Conservation (phyloP, 2,797 vertebrate genomes). For the Manis pentadactyla region DNA sequence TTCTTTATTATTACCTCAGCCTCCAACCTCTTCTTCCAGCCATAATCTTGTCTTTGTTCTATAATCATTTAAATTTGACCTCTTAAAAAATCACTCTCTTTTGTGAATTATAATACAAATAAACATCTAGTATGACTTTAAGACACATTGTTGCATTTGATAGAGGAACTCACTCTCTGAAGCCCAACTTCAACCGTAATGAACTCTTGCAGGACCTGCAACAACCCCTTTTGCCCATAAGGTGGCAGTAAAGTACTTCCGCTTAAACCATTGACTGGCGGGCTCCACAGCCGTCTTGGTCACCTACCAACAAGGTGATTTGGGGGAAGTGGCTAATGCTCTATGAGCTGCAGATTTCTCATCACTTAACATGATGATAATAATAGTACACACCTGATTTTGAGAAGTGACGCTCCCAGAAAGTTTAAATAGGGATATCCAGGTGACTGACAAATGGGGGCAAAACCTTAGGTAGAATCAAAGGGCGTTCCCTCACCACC, state of each 20-base stretch:
- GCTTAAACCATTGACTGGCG: not conserved
- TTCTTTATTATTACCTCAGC: not conserved
- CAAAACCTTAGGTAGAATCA: not conserved
- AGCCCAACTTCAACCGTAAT: not conserved
- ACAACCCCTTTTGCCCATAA: not conserved
- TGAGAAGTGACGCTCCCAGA: not conserved
- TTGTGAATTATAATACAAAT: not conserved
- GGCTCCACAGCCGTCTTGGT: fast-evolving
- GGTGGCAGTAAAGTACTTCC: slow-evolving; percentile 47
- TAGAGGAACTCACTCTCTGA: not conserved
- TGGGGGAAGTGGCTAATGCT: not conserved
- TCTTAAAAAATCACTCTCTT: not conserved
- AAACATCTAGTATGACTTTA: not conserved
- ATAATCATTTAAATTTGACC: not conserved
- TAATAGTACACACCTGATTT: not conserved
- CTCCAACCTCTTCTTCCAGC: not conserved
- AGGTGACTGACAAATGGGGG: not conserved
- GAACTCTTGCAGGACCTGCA: not conserved
- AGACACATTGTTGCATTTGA: not conserved
- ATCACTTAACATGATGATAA: not conserved
- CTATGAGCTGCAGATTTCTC: not conserved
- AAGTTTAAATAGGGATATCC: not conserved
- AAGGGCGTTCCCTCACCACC: not conserved
- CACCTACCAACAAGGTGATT: not conserved
- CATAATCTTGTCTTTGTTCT: not conserved